These are phyloP conservation scores for Periophthalmus modestus DNA, from an alignment of 2,113 vertebrate genomes.

Conservation along the genomic window DNA sequence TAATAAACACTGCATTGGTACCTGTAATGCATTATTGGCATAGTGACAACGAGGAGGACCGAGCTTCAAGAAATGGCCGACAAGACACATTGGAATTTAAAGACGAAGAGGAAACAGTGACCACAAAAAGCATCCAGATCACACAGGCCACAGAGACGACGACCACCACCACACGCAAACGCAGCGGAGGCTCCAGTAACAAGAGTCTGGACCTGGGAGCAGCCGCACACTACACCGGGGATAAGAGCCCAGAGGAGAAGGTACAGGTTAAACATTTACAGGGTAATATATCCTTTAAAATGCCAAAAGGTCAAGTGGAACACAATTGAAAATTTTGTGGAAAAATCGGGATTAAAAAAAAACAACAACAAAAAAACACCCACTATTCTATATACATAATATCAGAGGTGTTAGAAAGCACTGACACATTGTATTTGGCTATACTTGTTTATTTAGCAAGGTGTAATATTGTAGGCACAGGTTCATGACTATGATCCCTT, in stretches of 20 bases:
- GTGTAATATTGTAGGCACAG: background rate
- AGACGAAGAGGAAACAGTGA: conserved; percentile 92
- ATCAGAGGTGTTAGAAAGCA: no score
- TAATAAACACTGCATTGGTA: conserved; percentile 5
- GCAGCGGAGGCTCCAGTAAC: conserved; percentile 84
- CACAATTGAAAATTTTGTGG: background rate
- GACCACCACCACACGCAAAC: conserved; percentile 87
- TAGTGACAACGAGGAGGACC: conserved; percentile 93
- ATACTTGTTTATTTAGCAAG: no score
- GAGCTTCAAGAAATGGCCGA: conserved; percentile 79
- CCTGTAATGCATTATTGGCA: conserved; percentile 27
- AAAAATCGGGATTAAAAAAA: no score
- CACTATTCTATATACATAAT: no score
- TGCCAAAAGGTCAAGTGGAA: background rate
- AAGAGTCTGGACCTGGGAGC: conserved; percentile 97
- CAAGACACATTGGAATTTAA: conserved; percentile 89
- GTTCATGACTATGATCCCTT: background rate
- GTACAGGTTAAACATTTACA: conserved; percentile 27
- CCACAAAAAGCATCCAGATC: conserved; percentile 90
- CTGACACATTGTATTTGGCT: no score
- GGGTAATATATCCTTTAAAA: no score
- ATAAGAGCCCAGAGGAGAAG: conserved; percentile 84
- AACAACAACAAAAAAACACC: no score
- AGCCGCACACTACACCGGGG: conserved; percentile 95
- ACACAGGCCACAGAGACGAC: conserved; percentile 89